Percentiles rank a stretch among this genome's conserved stretches.
phyloP scores from a whole-genome alignment of 2,888 invertebrate species.

The Copidosoma aretas region DNA sequence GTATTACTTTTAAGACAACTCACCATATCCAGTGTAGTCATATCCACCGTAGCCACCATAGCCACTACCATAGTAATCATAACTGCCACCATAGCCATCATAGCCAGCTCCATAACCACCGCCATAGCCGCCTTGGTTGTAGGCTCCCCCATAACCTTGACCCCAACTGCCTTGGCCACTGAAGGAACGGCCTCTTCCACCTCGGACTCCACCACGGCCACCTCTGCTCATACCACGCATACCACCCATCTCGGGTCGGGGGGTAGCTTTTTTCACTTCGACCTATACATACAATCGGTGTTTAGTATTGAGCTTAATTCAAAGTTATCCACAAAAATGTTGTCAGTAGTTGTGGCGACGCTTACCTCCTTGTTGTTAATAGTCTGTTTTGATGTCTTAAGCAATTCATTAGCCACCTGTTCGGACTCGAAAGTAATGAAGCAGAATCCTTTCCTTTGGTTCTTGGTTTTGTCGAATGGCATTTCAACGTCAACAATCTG shows the following conservation, averaged over 20 bases:
- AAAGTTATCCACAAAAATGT: too few relatives aligned
- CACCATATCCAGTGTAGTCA: slow-evolving; percentile 84
- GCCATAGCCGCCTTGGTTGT: slow-evolving; percentile 68
- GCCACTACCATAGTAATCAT: slow-evolving; percentile 69
- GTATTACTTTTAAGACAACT: slow-evolving; percentile 44
- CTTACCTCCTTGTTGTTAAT: slow-evolving; percentile 90
- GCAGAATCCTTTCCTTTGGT: slow-evolving; percentile 95
- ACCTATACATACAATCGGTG: slow-evolving; percentile 65
- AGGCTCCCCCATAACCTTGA: slow-evolving; percentile 73
- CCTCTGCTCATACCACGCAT: slow-evolving; percentile 72
- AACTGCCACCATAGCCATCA: slow-evolving; percentile 80
- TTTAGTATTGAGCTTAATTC: background rate
- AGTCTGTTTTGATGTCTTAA: slow-evolving; percentile 91
- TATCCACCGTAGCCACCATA: slow-evolving; percentile 83
- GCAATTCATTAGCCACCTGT: slow-evolving; percentile 88
- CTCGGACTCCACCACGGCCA: slow-evolving; percentile 70
- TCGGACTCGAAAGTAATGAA: slow-evolving; percentile 97
- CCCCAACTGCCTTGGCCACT: slow-evolving; percentile 64
- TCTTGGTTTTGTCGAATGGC: slow-evolving; percentile 97
- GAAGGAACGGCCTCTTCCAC: slow-evolving; percentile 64
- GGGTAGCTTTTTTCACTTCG: slow-evolving; percentile 94
- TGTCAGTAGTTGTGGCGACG: slow-evolving; percentile 40
- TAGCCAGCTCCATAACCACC: slow-evolving; percentile 74
- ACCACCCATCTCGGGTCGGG: slow-evolving; percentile 80
- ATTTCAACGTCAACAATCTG: slow-evolving; percentile 95